Evolutionary conservation across 2,888 invertebrate genomes (phyloP), one percentile per base, ranked within the genome.

Genomic region (Thecocarcelia acutangulata): DNA sequence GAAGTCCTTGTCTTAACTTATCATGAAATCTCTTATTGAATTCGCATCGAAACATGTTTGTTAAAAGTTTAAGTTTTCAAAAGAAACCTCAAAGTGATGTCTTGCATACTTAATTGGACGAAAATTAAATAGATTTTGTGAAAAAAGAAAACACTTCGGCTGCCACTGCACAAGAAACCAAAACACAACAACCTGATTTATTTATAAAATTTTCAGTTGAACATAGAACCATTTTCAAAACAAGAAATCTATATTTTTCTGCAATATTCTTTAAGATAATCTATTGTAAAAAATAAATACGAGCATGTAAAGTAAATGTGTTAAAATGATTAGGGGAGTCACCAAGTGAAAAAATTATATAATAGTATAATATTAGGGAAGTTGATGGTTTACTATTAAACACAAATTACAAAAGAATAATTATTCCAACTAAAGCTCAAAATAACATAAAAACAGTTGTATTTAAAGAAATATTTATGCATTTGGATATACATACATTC

Each of bases 171-270:
- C 52, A 73, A 66, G 40, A 64, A 66, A 59, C 58, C 52, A 72
- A 64, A 70, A 48, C 61, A 69, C 44, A 81, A 40, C 28, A 81
- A 81, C 77, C 81, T 81, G 81, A 81, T 74, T 81, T 81, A 77
- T 81, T 81, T 81, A 56, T 73, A 81, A 77, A 68, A 77, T 81
- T 74, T 81, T 81, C 37, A 63, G 77, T 81, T 81, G 9, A 77
- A 68, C 73, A 74, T 59, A 81, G 81, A 77, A 77, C 81, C 81
- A 81, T 68, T 81, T 69, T 44, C 40, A 56, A 64, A 46, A 17
- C 63, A 56, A 56, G 6, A 68, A 6, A 63, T 44, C 44, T 21
- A 52, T 50, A 46, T 58, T 50, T 66, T 59, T 80, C 63, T 59
- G 50, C 64, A 69, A 52, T 63, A 54, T 70, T 70, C 48, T 56